phyloP scores from a whole-genome alignment of 2,888 invertebrate species.

The Dichetophora obliterata region DNA sequence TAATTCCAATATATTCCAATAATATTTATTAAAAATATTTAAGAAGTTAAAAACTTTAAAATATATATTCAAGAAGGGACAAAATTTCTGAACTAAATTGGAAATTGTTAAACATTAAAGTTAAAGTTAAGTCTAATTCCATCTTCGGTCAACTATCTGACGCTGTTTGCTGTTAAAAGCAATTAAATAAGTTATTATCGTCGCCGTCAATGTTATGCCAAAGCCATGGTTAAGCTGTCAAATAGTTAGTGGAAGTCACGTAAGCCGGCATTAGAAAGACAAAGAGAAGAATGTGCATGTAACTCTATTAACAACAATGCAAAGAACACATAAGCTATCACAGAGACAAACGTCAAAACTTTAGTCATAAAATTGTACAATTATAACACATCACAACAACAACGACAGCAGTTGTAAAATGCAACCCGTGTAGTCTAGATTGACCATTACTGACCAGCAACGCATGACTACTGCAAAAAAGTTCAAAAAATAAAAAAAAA shows the following conservation, averaged over 20 bases:
- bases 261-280: background rate
- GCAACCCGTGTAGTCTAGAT: too few relatives aligned
- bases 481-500: too few relatives aligned
- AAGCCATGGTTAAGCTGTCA: conserved; percentile 6
- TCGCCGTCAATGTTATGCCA: conserved; percentile 21
- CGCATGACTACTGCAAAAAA: too few relatives aligned
- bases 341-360: background rate
- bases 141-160: background rate
- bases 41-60: too few relatives aligned
- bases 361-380: background rate
- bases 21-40: too few relatives aligned
- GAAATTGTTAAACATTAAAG: too few relatives aligned
- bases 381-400: too few relatives aligned
- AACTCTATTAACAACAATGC: background rate
- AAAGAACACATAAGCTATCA: background rate
- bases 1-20: too few relatives aligned
- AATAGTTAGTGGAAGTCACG: conserved; percentile 4
- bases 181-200: conserved; percentile 23
- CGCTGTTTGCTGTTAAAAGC: background rate
- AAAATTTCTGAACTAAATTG: too few relatives aligned
- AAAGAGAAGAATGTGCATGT: background rate
- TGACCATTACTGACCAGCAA: too few relatives aligned
- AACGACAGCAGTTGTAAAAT: too few relatives aligned
- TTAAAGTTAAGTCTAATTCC: background rate
- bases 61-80: too few relatives aligned